phyloP scores from a whole-genome alignment of 2,113 vertebrate genomes.

The Podarcis cretensis region DNA sequence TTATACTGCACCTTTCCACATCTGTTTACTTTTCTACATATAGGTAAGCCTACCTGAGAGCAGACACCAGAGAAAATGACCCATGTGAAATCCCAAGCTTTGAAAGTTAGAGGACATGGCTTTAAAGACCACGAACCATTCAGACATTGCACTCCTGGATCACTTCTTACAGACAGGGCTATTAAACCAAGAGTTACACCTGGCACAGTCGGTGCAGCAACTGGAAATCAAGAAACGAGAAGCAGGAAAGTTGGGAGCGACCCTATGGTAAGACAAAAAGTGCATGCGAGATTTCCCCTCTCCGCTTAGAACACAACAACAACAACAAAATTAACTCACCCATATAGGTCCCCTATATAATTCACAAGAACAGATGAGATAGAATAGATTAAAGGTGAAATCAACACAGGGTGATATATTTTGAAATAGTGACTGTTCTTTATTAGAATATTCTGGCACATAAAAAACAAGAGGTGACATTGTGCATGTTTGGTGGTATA shows the following conservation, averaged over 20 bases:
- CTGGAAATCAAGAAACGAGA: slow-evolving; percentile 21
- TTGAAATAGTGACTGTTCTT: not conserved
- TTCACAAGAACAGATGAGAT: not conserved
- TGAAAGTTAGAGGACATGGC: not conserved
- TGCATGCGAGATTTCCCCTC: not conserved
- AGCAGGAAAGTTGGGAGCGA: not conserved
- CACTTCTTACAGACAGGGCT: not conserved
- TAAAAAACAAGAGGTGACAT: not conserved
- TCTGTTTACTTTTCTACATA: not conserved
- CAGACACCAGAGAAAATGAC: not conserved
- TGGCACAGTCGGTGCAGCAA: not conserved
- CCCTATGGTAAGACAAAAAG: not conserved
- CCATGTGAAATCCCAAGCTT: not conserved
- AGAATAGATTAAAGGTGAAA: not conserved
- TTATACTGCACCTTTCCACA: not conserved
- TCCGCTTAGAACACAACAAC: not conserved
- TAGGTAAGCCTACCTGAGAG: not conserved
- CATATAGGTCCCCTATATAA: not conserved
- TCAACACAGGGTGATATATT: not conserved
- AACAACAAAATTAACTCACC: not conserved
- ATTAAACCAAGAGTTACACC: not conserved
- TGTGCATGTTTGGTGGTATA: not conserved
- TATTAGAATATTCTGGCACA: not conserved
- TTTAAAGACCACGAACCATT: not conserved
- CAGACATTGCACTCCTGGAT: not conserved